A percentile compares a stretch with the other conserved stretches of the same genome.
Evolutionary conservation across 1,140 invertebrate species (phyloP).

Genomic region (Drosophila lacteicornis): DNA sequence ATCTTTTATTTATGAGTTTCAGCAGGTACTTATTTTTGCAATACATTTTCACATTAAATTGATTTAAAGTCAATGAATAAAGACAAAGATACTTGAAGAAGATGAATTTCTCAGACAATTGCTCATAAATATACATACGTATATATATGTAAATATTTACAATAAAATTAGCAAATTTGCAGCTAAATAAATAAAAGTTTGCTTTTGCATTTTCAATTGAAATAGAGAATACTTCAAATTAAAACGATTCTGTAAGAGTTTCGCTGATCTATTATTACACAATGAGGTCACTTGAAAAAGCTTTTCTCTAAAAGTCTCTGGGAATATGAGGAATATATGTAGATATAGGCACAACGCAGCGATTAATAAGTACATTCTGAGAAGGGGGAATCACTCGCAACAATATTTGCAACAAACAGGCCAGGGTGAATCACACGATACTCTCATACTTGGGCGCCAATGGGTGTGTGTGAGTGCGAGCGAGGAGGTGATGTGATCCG

Average conservation of each 20-base stretch:
- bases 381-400: constrained; percentile 33
- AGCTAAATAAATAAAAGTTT: not conserved
- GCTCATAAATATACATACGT: not conserved
- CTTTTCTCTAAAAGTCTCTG: no score
- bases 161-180: not conserved
- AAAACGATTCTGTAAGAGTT: not conserved
- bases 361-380: constrained; percentile 21
- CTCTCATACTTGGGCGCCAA: not conserved
- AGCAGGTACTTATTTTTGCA: not conserved
- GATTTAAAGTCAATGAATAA: not conserved
- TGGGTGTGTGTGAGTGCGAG: constrained; percentile 1
- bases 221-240: not conserved
- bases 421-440: constrained; percentile 38
- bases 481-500: constrained; percentile 15
- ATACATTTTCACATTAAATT: not conserved
- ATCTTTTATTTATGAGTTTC: not conserved
- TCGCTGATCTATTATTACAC: constrained; percentile 9
- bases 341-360: not conserved
- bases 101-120: no score
- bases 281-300: constrained; percentile 6
- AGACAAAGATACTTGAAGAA: not conserved
- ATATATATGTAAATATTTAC: no score
- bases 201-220: not conserved
- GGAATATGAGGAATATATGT: not conserved
- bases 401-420: constrained; percentile 1